Evolutionary conservation across 2,888 invertebrate genomes (phyloP), one percentile per base, ranked within the genome.

Genomic region (Oligia strigilis): DNA sequence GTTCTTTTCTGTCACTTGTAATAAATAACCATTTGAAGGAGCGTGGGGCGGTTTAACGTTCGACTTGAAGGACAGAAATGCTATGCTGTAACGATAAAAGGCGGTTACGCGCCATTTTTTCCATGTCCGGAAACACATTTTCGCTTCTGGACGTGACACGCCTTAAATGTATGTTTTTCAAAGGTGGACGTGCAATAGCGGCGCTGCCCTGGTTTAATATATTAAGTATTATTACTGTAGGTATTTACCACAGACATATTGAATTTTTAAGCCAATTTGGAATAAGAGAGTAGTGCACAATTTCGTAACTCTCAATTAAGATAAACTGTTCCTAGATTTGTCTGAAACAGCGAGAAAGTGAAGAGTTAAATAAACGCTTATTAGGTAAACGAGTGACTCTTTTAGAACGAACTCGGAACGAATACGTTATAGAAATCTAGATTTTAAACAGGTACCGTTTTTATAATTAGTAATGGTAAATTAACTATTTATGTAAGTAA

Each of bases 71-170:
- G 65, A 77, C 40, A 67, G 36, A 19, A 73, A 90, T 90, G 91
- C 91, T 90, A 90, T 89, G 86, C 86, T 90, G 89, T 92, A 91
- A 91, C 91, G 93, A 93, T 93, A 94, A 94, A 93, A 92, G 92
- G 92, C 92, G 93, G 92, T 93, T 94, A 94, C 89, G 88, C 92
- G 92, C 17, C 43, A 93, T 94, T 94, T 94, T 29, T 94, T 94
- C 92, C 93, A 92, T 95, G 94, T 93, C 93, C 93, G 92, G 93
- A 91, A 94, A 95, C 95, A 94, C 40, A 95, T 95, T 90, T 93
- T 89, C 90, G 90, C 92, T 92, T 90, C 90, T 91, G 91, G 94
- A 94, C 88, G 87, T 93, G 94, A 94, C 94, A 93, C 92, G 60
- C 3, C 29, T 46, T 1, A 94, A 93, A 93, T 93, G 92, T 94